A percentile compares a stretch with the other conserved stretches of the same genome.
These are phyloP conservation scores for Amniataba percoides DNA, from an alignment of 2,797 vertebrate genomes.

Conservation along the genomic window DNA sequence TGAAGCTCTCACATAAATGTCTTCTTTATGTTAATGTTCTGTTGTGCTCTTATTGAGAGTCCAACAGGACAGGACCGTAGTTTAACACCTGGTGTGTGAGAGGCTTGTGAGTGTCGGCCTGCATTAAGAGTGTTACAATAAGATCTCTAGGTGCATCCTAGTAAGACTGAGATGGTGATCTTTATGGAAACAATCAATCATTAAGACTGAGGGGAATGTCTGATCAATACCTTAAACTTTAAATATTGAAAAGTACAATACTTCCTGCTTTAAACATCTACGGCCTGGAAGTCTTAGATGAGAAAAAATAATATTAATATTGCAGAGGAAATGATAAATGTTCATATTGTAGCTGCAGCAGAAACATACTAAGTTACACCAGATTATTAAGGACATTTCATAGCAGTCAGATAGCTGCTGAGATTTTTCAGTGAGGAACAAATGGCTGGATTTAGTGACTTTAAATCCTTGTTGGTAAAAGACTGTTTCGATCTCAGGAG, in stretches of 20 bases:
- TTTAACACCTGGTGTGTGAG: neutral
- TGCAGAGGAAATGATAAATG: too few relatives aligned
- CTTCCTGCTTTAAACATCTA: neutral
- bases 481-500: neutral
- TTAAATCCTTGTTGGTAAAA: constrained; percentile 1
- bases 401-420: neutral
- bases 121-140: neutral
- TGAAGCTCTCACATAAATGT: neutral
- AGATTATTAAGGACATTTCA: neutral
- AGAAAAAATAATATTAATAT: neutral
- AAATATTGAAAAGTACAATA: neutral
- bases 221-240: neutral
- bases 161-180: neutral
- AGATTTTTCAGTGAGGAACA: neutral
- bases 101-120: too few relatives aligned
- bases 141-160: too few relatives aligned
- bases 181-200: neutral
- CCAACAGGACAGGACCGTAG: neutral
- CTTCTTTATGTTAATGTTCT: neutral
- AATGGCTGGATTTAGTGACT: neutral
- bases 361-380: neutral
- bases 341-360: neutral
- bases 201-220: neutral
- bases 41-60: neutral
- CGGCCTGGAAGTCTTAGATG: neutral